Base-by-base conservation (phyloP, 2,113 vertebrate genomes). In the Acanthochromis polyacanthus region DNA sequence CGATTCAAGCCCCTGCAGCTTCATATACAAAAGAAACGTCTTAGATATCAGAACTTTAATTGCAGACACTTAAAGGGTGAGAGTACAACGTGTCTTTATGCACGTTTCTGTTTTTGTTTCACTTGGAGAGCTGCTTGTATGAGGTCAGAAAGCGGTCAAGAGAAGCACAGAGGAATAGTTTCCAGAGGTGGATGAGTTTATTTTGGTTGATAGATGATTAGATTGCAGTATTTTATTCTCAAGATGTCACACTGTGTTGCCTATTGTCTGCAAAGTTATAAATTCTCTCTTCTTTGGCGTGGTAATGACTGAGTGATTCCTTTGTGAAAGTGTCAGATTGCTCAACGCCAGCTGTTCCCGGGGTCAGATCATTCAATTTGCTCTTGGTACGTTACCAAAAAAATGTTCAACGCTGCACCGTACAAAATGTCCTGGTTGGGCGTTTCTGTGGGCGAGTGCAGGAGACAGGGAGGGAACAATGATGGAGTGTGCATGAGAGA, bases 391-490 rank as follows among this genome's bases (percentile, higher is more conserved):
- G 5, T 7, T 22, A 57, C 53, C 51, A 62, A 45, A 28, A 40
- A 59, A 56, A 68, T 62, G 64, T 77, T 58, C 4, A 40, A 2
- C 8, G 20, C 17, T 25, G 38, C 19, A 53, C 9, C 19, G 78
- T 30, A 86, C 69, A 84, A 66, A 77, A 76, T 79, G 57, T 77
- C 57, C 63, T 68, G n/a, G n/a, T 4, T 9, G 48, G 43, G 15
- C 45, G 62, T 75, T 84, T 40, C 50, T 66, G 46, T 45, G 30
- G 51, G 67, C 48, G 23, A 80, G 68, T 45, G 38, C 15, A 25
- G 22, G 15, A 76, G 50, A 32, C 43, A 51, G 28, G 2, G 1
- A 57, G 57, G 67, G 68, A 59, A 9, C 16, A 78, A n/a, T 36
- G 59, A 65, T 63, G 62, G 28, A 69, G 45, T 63, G 58, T n/a